Evolutionary conservation across 1,140 invertebrate species (phyloP).

Genomic region (Drosophila persimilis): DNA sequence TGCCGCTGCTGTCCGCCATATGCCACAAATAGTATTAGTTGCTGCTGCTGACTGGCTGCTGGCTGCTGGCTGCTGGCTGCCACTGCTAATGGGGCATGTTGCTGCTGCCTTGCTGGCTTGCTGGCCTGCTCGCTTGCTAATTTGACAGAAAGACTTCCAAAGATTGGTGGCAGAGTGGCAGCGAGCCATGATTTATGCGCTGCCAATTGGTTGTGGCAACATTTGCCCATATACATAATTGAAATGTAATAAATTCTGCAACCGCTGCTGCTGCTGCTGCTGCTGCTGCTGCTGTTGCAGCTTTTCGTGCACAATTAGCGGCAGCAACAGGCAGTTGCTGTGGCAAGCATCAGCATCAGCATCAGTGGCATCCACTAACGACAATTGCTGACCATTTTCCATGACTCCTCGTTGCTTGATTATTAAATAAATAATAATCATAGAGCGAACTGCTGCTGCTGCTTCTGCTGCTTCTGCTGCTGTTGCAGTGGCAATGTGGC

Average conservation of each 20-base stretch:
- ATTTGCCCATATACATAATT: constrained; percentile 79
- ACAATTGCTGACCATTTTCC: constrained; percentile 71
- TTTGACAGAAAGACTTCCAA: constrained; percentile 51
- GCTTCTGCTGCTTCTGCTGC: background rate
- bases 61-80: constrained; percentile 12
- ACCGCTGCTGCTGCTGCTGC: constrained; percentile 3
- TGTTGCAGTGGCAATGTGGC: constrained; percentile 13
- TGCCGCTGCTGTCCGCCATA: background rate
- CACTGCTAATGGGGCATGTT: constrained; percentile 26
- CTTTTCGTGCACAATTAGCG: constrained; percentile 77
- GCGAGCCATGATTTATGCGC: constrained; percentile 63
- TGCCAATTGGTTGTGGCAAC: constrained; percentile 71
- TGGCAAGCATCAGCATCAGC: background rate
- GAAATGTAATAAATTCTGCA: constrained; percentile 78
- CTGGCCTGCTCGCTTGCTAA: constrained; percentile 49
- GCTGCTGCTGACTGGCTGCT: constrained; percentile 18
- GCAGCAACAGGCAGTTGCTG: constrained; percentile 12
- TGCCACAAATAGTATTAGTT: constrained; percentile 28
- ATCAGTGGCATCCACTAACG: constrained; percentile 26
- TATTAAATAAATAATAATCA: constrained; percentile 81
- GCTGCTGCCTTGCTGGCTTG: constrained; percentile 6
- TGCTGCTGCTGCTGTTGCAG: background rate
- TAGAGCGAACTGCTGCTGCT: constrained; percentile 39
- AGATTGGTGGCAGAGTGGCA: background rate
- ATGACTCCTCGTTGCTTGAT: constrained; percentile 53